A percentile compares a stretch with the other conserved stretches of the same genome.
Conservation (phyloP, 2,888 invertebrate species). For the Pelosia muscerda region DNA sequence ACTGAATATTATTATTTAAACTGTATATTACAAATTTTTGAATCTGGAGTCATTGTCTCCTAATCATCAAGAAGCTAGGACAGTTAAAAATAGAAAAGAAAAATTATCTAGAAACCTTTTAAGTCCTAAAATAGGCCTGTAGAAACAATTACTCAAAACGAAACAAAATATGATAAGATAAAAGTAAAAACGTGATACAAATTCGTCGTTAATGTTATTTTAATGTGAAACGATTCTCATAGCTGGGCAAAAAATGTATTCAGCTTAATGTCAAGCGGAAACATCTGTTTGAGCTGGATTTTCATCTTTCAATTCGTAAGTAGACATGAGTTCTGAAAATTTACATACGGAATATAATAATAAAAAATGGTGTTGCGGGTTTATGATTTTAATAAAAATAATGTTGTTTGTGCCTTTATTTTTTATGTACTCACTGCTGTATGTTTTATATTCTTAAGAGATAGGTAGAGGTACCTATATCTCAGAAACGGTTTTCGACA, state of each 20-base stretch:
- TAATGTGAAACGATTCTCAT: not conserved
- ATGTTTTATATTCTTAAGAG: not conserved
- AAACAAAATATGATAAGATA: not conserved
- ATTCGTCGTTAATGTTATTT: constrained; percentile 1
- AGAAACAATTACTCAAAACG: not conserved
- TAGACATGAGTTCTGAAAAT: constrained; percentile 2
- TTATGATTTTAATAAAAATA: constrained; percentile 4
- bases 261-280: constrained; percentile 3
- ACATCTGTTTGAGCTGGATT: constrained; percentile 1
- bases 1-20: too few relatives aligned
- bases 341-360: constrained; percentile 4
- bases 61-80: too few relatives aligned
- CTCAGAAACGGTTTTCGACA: not conserved
- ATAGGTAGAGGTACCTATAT: not conserved
- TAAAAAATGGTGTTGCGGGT: not conserved
- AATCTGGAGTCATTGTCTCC: too few relatives aligned
- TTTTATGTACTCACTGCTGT: not conserved
- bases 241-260: not conserved
- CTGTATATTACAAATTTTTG: too few relatives aligned
- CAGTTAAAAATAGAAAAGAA: too few relatives aligned
- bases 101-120: too few relatives aligned
- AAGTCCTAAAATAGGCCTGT: not conserved
- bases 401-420: not conserved
- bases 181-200: not conserved
- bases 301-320: constrained; percentile 1